These are phyloP conservation scores for Pardalotus punctatus DNA, from an alignment of 2,113 vertebrate species.

Conservation along the genomic window DNA sequence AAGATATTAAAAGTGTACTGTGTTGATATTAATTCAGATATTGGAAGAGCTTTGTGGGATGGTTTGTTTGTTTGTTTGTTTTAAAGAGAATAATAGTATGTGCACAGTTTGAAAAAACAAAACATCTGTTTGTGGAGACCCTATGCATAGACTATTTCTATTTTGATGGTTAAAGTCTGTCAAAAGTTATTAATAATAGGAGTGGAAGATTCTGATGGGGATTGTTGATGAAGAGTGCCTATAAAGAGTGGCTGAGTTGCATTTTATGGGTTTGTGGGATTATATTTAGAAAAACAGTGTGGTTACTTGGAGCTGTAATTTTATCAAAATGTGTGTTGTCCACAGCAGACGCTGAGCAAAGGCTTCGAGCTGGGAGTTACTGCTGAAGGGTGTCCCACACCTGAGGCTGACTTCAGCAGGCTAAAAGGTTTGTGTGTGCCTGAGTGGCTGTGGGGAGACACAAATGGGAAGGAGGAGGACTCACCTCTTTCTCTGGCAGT, in stretches of 20 bases:
- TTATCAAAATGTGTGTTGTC: neutral
- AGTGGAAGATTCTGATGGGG: neutral
- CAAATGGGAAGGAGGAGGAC: neutral
- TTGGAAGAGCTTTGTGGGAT: neutral
- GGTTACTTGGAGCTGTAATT: neutral
- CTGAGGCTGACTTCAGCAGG: neutral
- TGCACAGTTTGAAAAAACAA: neutral
- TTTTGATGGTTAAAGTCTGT: neutral
- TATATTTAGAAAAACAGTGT: neutral
- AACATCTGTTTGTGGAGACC: neutral
- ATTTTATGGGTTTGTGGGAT: neutral
- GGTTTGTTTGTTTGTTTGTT: neutral
- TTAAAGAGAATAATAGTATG: neutral
- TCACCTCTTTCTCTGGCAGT: neutral
- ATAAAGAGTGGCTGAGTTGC: neutral
- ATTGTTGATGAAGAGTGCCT: neutral
- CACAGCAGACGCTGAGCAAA: neutral
- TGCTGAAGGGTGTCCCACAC: neutral
- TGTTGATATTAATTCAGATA: neutral
- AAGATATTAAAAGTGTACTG: neutral
- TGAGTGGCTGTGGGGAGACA: neutral
- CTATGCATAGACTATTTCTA: neutral
- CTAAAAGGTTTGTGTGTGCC: neutral
- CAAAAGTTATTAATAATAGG: neutral
- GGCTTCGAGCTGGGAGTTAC: neutral